Evolutionary conservation across 1,140 invertebrate genomes (phyloP), one percentile per base, ranked within the genome.

Genomic region (Pomacea maculata): DNA sequence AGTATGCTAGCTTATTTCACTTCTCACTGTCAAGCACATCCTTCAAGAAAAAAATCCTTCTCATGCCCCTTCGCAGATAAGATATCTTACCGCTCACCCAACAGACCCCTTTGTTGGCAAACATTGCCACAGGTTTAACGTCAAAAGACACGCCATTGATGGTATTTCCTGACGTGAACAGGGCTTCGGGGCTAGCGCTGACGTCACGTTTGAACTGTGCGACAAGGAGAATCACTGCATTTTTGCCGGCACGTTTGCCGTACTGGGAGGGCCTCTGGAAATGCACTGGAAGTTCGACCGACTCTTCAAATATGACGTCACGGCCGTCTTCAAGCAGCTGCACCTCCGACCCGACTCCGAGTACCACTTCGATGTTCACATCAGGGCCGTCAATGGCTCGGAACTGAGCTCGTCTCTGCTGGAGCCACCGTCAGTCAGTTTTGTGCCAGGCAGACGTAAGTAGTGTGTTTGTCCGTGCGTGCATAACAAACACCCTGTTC

Each of bases 271-370:
- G 2, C 71, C 77, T 19, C 52, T 67, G 3, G 83, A 84, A 34
- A 84, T 84, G 83, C 79, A 81, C 6, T 83, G 82, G 81, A n/a
- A 68, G 52, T 84, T 81, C 72, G 82, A 81, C 34, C 57, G 79
- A 34, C 82, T 81, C 14, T 84, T 84, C 68, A 75, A 79, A 17
- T 84, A 82, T 70, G 80, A 84, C 19, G 72, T 83, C 34, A 84
- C 81, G 17, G 34, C 82, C 19, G 75, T 78, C 52, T 75, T 84
- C 45, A 71, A 75, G 1, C 71, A 78, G n/a, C 52, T 80, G 57
- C 52, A 79, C 61, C 77, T 83, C 15, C 29, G 80, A 25, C 73
- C 29, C 14, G 77, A 82, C 57, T 67, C 67, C 5, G 61, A 78
- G 17, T 81, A 81, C 76, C 19, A 80, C 25, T 72, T 83, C 61